Evolutionary conservation across 1,140 invertebrate species (phyloP), one percentile per base, ranked within the genome.

Genomic region (Anastrepha ludens): DNA sequence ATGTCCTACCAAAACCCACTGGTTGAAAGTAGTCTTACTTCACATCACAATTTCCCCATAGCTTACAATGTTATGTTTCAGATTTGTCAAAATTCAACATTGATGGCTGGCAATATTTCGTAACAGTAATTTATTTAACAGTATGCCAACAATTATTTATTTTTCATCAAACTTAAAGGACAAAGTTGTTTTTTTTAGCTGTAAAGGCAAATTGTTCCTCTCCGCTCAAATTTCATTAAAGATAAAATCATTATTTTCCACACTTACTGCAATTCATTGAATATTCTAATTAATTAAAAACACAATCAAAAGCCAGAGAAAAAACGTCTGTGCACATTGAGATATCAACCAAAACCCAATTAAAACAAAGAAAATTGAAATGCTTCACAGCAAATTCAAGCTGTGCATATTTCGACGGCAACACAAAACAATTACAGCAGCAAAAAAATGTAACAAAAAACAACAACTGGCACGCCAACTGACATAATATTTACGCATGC

Each of bases 401-500:
- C 67, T 62, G n/a, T 55, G 7, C 64, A 29, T 67, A 67, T 67
- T 50, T 55, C 29, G 29, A 29, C 29, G 29, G 44, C 8, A 50
- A 15, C 41, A 20, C 17, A 55, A 81, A 81, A 29, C 47, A 29
- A 20, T 81, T 47, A 20, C 44, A 81, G 55, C n/a, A 81, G 5
- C 20, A 81, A 55, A 81, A 47, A 81, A 55, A 55, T 17, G n/a
- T 11, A 55, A 39, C n/a, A 41, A 11, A 20, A 60, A 86, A 86
- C 85, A 86, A 55, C 59, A 62, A 44, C 58, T 60, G 20, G 3
- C 20, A 81, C 8, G 47, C 47, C 74, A 81, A 81, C 85, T 86
- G 85, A 86, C 85, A 86, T 44, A 86, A 86, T 86, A 86, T 86
- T 86, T 86, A 86, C 20, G 85, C 39, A 60, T 62, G 85, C 58